These are phyloP conservation scores for Pseudorectes ferrugineus DNA, from an alignment of 2,113 vertebrate genomes.

Conservation along the genomic window DNA sequence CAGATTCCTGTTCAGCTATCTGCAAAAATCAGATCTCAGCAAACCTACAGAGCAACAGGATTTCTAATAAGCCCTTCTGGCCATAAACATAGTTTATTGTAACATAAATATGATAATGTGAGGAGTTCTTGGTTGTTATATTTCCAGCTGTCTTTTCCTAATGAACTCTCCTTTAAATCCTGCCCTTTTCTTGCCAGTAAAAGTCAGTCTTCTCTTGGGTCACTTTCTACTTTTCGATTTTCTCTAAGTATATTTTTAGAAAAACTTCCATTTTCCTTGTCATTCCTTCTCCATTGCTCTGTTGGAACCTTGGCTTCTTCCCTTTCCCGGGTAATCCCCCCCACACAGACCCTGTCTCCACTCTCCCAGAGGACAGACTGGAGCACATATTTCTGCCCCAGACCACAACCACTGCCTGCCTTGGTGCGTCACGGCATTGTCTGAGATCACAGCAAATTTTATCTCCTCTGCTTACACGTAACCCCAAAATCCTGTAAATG, in stretches of 20 bases:
- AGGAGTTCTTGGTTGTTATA: not conserved
- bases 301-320: not conserved
- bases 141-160: not conserved
- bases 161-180: slow-evolving; percentile 3
- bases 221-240: not conserved
- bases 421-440: not conserved
- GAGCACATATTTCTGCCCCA: not conserved
- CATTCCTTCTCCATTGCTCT: not conserved
- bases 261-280: not conserved
- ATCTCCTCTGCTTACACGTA: not conserved
- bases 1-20: not conserved
- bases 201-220: not conserved
- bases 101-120: slow-evolving; percentile 8
- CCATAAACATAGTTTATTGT: slow-evolving; percentile 29
- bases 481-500: not conserved
- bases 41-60: not conserved
- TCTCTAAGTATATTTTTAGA: not conserved
- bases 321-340: not conserved
- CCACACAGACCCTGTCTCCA: fast-evolving
- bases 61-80: not conserved
- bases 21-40: not conserved
- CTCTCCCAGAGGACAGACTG: not conserved
- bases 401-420: not conserved
- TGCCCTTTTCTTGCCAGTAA: not conserved
- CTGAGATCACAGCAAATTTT: not conserved